These are phyloP conservation scores for Epizoanthus scotinus DNA, from an alignment of 92 coral and sea anemone genomes.

Conservation along the genomic window DNA sequence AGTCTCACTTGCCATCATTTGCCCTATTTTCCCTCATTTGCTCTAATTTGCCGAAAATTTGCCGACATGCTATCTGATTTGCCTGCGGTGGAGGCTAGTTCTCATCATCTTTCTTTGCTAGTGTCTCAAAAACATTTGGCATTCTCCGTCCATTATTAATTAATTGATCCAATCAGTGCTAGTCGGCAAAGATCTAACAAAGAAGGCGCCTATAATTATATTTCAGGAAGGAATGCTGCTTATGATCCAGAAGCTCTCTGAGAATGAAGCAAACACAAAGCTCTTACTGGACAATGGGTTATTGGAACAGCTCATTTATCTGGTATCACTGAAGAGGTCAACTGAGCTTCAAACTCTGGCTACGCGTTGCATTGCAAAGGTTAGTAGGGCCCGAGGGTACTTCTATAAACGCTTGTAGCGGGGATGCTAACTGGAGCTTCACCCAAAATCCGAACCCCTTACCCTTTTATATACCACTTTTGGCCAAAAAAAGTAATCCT, in stretches of 20 bases:
- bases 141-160: too few relatives aligned
- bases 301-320: slow-evolving; percentile 56
- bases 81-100: too few relatives aligned
- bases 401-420: not conserved
- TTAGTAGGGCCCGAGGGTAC: not conserved
- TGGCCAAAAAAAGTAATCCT: too few relatives aligned
- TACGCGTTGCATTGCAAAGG: slow-evolving; percentile 70
- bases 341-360: slow-evolving; percentile 57
- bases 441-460: too few relatives aligned
- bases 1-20: too few relatives aligned
- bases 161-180: too few relatives aligned
- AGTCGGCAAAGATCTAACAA: not conserved
- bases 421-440: not conserved
- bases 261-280: slow-evolving; percentile 50
- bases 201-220: not conserved
- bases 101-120: too few relatives aligned
- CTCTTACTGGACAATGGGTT: slow-evolving; percentile 55
- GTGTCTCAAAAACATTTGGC: too few relatives aligned
- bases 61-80: too few relatives aligned
- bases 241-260: slow-evolving; percentile 43
- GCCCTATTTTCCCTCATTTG: too few relatives aligned
- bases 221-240: slow-evolving; percentile 54
- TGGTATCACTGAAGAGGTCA: slow-evolving; percentile 51
- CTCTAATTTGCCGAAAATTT: too few relatives aligned
- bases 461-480: too few relatives aligned